Evolutionary conservation across 2,113 vertebrate species (phyloP).

Genomic region (Odontophorus gujanensis): DNA sequence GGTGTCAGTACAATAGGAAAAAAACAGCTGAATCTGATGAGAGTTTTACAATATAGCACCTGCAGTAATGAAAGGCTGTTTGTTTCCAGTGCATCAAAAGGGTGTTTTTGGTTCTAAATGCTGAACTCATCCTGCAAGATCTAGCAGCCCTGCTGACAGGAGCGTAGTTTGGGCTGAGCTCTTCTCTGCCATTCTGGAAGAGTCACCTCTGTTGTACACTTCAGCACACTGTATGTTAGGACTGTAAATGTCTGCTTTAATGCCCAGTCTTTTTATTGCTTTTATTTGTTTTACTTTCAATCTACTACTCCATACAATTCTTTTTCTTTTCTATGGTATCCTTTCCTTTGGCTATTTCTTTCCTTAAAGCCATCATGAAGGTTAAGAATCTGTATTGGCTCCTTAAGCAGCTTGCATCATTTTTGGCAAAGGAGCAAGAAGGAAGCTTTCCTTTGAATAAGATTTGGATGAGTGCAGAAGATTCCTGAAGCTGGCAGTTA

Average conservation of each 20-base stretch:
- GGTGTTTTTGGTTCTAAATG: background rate
- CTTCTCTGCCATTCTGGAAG: background rate
- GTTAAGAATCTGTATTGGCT: constrained; percentile 10
- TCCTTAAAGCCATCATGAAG: background rate
- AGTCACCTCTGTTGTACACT: background rate
- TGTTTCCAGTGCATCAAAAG: background rate
- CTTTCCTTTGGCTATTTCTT: background rate
- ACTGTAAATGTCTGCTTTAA: background rate
- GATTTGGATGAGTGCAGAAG: constrained; percentile 8
- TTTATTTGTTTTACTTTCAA: background rate
- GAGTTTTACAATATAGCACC: background rate
- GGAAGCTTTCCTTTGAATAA: constrained; percentile 48
- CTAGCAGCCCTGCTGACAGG: background rate
- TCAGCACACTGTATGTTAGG: background rate
- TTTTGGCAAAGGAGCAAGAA: constrained; percentile 55
- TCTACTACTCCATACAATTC: background rate
- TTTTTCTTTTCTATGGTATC: background rate
- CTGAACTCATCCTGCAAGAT: background rate
- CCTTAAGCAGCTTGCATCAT: constrained; percentile 27
- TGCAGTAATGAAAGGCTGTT: background rate
- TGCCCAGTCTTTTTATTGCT: background rate
- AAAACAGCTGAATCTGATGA: background rate
- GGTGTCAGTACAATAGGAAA: background rate
- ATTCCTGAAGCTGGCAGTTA: constrained; percentile 58
- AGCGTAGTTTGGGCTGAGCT: background rate